Conservation (phyloP, 2,797 vertebrate genomes). For the Lithobates pipiens region DNA sequence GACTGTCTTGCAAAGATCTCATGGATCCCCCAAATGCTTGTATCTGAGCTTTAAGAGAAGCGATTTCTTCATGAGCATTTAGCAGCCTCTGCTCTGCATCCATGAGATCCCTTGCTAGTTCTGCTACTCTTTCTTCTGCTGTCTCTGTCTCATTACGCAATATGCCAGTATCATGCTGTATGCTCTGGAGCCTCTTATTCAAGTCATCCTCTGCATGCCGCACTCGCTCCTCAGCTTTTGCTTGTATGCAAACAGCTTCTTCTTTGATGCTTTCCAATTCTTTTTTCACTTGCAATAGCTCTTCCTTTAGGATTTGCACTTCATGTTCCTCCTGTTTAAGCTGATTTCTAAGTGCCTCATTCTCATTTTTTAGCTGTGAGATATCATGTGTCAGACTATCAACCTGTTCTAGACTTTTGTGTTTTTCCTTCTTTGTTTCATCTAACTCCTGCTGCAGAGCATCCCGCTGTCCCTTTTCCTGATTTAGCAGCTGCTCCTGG, state of each 20-base stretch:
- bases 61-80: slow-evolving; percentile 79
- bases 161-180: slow-evolving; percentile 91
- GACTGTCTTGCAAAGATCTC: slow-evolving; percentile 89
- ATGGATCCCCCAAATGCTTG: slow-evolving; percentile 89
- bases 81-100: slow-evolving; percentile 88
- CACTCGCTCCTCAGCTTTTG: slow-evolving; percentile 76
- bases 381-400: slow-evolving; percentile 66
- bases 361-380: slow-evolving; percentile 64
- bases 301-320: slow-evolving; percentile 63
- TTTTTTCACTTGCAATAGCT: slow-evolving; percentile 72
- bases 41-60: slow-evolving; percentile 84
- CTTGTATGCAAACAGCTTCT: slow-evolving; percentile 66
- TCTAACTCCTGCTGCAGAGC: slow-evolving; percentile 65
- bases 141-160: slow-evolving; percentile 94
- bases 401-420: slow-evolving; percentile 68
- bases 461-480: slow-evolving; percentile 65
- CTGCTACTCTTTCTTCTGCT: slow-evolving; percentile 94
- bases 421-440: slow-evolving; percentile 71
- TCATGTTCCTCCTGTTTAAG: slow-evolving; percentile 71
- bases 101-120: slow-evolving; percentile 90
- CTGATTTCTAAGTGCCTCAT: slow-evolving; percentile 65
- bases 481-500: slow-evolving; percentile 71
- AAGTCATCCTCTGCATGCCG: slow-evolving; percentile 74
- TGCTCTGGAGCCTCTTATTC: slow-evolving; percentile 83
- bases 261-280: slow-evolving; percentile 67